Evolutionary conservation across 2,797 vertebrate genomes (phyloP).

Genomic region (Dendrocincla fuliginosa): DNA sequence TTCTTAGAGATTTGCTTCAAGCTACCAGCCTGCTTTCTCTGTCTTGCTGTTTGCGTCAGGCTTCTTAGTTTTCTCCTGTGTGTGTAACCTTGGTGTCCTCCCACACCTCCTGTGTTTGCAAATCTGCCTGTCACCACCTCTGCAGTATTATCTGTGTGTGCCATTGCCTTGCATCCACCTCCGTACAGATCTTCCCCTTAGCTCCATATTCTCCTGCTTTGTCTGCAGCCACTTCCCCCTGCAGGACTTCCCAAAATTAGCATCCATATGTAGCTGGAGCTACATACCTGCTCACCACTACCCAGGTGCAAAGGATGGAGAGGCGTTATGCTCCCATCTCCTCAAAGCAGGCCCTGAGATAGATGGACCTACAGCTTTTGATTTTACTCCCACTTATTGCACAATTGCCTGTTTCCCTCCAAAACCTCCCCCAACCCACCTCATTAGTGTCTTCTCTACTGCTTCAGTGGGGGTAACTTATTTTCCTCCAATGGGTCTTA

Average conservation of each 20-base stretch:
- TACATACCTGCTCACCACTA: not conserved
- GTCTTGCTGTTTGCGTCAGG: not conserved
- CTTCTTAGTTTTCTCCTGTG: slow-evolving; percentile 22
- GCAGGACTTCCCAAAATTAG: not conserved
- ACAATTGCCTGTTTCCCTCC: not conserved
- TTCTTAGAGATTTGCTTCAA: not conserved
- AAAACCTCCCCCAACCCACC: not conserved
- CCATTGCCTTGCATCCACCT: slow-evolving; percentile 36
- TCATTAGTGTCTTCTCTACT: not conserved
- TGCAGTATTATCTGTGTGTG: slow-evolving; percentile 40
- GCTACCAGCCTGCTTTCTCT: slow-evolving; percentile 6
- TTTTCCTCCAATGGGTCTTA: not conserved
- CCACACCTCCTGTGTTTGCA: slow-evolving; percentile 60
- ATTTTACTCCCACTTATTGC: not conserved
- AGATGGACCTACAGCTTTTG: not conserved
- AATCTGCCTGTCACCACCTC: slow-evolving; percentile 66
- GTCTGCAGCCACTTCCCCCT: not conserved
- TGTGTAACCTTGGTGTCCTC: slow-evolving; percentile 60
- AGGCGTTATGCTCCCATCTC: not conserved
- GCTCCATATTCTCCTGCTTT: not conserved
- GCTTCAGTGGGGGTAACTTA: not conserved
- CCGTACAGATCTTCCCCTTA: not conserved
- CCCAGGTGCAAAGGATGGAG: not conserved
- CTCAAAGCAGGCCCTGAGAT: not conserved
- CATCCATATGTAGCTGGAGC: not conserved